Conservation (phyloP, 1,140 invertebrate species). For the Drosophila neocordata region DNA sequence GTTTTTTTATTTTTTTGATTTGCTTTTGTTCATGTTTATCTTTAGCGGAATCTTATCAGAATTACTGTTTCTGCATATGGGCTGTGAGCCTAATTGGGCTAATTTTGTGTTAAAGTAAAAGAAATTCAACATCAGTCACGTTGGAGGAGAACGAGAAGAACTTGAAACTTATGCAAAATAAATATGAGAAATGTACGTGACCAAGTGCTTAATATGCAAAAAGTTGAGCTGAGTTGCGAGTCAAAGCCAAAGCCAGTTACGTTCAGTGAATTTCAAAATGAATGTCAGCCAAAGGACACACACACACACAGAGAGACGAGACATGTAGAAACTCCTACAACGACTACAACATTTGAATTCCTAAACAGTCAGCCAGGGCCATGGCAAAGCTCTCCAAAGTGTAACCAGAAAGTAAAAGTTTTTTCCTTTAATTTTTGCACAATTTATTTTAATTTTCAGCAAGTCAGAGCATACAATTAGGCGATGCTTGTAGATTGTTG, state of each 20-base stretch:
- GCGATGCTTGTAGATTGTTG: conserved; percentile 53
- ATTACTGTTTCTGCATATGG: conserved; percentile 48
- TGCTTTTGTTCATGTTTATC: conserved; percentile 16
- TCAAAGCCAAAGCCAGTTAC: conserved; percentile 45
- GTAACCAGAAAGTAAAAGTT: conserved; percentile 67
- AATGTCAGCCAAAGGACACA: conserved; percentile 76
- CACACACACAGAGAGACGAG: conserved; percentile 18
- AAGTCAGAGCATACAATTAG: conserved; percentile 69
- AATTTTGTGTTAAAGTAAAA: conserved; percentile 43
- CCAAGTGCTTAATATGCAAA: conserved; percentile 80
- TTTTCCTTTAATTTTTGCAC: conserved; percentile 72
- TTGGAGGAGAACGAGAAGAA: conserved; percentile 19
- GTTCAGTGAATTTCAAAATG: conserved; percentile 68
- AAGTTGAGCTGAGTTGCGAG: conserved; percentile 51
- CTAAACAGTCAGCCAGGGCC: conserved; percentile 57
- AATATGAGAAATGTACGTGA: conserved; percentile 72
- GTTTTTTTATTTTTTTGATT: neutral
- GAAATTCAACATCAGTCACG: conserved; percentile 13
- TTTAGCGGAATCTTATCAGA: conserved; percentile 41
- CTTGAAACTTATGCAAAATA: conserved; percentile 75
- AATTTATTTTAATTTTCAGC: conserved; percentile 78
- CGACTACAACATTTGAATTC: conserved; percentile 68
- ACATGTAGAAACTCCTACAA: conserved; percentile 49
- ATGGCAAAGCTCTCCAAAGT: neutral
- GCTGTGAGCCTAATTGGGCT: conserved; percentile 47